Conservation (phyloP, 2,888 invertebrate genomes). For the Calephelis perditalis region DNA sequence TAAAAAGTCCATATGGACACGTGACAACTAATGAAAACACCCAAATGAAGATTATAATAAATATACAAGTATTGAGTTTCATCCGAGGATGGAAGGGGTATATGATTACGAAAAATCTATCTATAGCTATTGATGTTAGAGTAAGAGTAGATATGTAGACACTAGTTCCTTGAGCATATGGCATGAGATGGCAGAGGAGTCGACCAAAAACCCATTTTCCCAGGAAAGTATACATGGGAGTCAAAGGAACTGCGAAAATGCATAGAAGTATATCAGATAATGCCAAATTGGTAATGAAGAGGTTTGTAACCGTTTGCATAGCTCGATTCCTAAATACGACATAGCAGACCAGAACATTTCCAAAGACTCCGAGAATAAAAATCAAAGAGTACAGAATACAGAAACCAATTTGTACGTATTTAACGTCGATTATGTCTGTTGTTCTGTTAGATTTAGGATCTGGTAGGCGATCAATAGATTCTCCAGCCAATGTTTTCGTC, state of each 20-base stretch:
- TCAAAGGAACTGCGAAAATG: constrained; percentile 91
- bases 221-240: constrained; percentile 91
- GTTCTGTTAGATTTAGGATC: constrained; percentile 63
- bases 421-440: constrained; percentile 80
- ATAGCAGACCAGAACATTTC: constrained; percentile 90
- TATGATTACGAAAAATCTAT: constrained; percentile 93
- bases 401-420: constrained; percentile 84
- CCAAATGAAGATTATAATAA: constrained; percentile 90
- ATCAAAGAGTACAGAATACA: constrained; percentile 87
- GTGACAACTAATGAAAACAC: constrained; percentile 87
- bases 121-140: constrained; percentile 94
- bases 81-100: constrained; percentile 91
- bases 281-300: constrained; percentile 94
- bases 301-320: constrained; percentile 95
- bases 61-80: constrained; percentile 85
- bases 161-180: constrained; percentile 91
- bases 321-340: constrained; percentile 90
- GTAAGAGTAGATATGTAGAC: constrained; percentile 95
- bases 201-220: constrained; percentile 92
- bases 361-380: constrained; percentile 88
- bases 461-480: constrained; percentile 61
- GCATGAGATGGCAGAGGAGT: constrained; percentile 89
- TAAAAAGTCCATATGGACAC: constrained; percentile 90
- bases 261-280: constrained; percentile 92
- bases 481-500: constrained; percentile 64